These are phyloP conservation scores for Amphiprion clarkii DNA, from an alignment of 2,797 vertebrate species.

Conservation along the genomic window DNA sequence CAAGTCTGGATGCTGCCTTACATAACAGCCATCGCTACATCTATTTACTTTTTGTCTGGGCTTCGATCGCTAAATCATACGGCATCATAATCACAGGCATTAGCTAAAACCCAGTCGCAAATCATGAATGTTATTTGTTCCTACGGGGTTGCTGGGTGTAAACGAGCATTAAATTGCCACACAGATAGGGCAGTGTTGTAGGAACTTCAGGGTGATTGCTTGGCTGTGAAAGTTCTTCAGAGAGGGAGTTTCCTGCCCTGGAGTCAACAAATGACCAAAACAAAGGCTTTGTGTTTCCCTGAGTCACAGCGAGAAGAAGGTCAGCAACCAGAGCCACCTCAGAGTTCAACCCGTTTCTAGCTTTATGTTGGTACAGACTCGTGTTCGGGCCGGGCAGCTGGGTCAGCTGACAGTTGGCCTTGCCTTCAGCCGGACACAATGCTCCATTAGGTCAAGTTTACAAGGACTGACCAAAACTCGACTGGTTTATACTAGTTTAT, in stretches of 20 bases:
- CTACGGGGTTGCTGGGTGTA: slow-evolving; percentile 52
- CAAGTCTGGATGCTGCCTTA: slow-evolving; percentile 63
- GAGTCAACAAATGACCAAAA: slow-evolving; percentile 75
- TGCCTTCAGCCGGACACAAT: slow-evolving; percentile 43
- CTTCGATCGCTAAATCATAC: slow-evolving; percentile 63
- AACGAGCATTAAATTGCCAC: slow-evolving; percentile 55
- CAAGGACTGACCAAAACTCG: slow-evolving; percentile 52
- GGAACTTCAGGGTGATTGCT: slow-evolving; percentile 45
- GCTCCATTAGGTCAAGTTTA: slow-evolving; percentile 67
- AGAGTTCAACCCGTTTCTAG: slow-evolving; percentile 42
- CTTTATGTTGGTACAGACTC: slow-evolving; percentile 26
- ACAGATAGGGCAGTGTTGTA: slow-evolving; percentile 42
- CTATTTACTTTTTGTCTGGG: slow-evolving; percentile 65
- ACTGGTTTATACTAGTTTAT: slow-evolving; percentile 76
- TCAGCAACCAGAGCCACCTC: slow-evolving; percentile 48
- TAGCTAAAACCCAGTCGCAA: slow-evolving; percentile 57
- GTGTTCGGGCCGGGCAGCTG: slow-evolving; percentile 17
- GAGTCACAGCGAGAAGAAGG: slow-evolving; percentile 57
- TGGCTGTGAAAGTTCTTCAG: slow-evolving; percentile 53
- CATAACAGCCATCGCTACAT: slow-evolving; percentile 59
- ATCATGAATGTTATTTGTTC: slow-evolving; percentile 68
- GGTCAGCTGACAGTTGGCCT: slow-evolving; percentile 41
- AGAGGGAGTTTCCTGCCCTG: slow-evolving; percentile 72
- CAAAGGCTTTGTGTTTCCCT: slow-evolving; percentile 70
- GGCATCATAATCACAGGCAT: slow-evolving; percentile 67